Evolutionary conservation across 2,113 vertebrate genomes (phyloP).

Genomic region (Hippocampus mohnikei): DNA sequence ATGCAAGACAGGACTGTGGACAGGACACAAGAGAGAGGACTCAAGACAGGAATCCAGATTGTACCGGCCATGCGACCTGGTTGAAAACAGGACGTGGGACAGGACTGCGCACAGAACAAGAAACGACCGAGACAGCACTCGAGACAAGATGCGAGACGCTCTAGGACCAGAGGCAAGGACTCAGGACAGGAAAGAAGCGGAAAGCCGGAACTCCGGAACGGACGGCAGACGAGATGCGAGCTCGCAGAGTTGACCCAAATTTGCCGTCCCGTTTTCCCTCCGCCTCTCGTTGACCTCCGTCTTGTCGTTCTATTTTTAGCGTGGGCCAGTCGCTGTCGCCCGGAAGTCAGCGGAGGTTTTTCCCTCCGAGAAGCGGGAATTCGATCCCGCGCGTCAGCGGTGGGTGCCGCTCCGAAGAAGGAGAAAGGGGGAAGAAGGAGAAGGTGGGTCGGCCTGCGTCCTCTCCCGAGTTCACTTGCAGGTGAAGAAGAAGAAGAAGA

Average conservation of each 20-base stretch:
- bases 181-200: neutral
- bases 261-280: conserved; percentile 58
- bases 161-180: neutral
- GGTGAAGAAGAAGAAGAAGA: neutral
- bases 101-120: neutral
- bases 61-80: too few relatives aligned
- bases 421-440: neutral
- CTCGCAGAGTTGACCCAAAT: conserved; percentile 65
- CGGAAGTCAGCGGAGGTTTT: conserved; percentile 42
- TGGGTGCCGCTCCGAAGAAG: neutral
- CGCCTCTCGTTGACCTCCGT: conserved; percentile 56
- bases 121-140: neutral
- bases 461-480: neutral
- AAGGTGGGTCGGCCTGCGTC: neutral
- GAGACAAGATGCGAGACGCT: neutral
- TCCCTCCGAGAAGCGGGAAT: conserved; percentile 35
- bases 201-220: neutral
- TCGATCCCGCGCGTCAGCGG: conserved; percentile 16
- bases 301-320: conserved; percentile 72
- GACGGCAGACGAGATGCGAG: neutral
- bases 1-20: neutral
- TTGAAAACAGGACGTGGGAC: too few relatives aligned
- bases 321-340: conserved; percentile 17
- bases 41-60: too few relatives aligned
- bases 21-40: neutral